Evolutionary conservation across 2,888 invertebrate species (phyloP).

Genomic region (Nemurella pictetii): DNA sequence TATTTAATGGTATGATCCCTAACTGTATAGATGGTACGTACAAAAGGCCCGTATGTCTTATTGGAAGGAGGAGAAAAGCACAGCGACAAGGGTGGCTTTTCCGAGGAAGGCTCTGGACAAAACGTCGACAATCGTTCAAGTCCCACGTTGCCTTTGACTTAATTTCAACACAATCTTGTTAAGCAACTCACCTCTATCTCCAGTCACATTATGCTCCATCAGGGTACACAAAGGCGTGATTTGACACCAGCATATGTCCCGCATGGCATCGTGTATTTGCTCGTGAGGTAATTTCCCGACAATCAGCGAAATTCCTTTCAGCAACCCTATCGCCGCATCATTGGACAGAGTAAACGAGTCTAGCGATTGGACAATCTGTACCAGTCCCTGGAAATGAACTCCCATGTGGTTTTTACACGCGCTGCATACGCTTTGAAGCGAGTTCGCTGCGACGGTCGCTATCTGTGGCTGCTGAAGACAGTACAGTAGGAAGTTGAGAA

Average conservation of each 20-base stretch:
- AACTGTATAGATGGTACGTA: no score
- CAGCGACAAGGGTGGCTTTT: no score
- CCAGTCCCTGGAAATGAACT: constrained; percentile 69
- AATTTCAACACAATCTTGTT: neutral
- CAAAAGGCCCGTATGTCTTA: no score
- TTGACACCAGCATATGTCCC: constrained; percentile 79
- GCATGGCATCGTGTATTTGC: constrained; percentile 69
- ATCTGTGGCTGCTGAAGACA: constrained; percentile 74
- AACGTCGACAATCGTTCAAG: no score
- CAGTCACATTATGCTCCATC: constrained; percentile 52
- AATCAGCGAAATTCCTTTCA: constrained; percentile 70
- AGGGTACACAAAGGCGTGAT: constrained; percentile 66
- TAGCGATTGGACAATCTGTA: constrained; percentile 73
- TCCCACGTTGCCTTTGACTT: no score
- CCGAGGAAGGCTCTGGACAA: no score
- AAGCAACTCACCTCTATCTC: neutral
- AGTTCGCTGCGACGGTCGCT: constrained; percentile 78
- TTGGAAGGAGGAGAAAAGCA: no score
- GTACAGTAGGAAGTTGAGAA: constrained; percentile 75
- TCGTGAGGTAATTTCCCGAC: constrained; percentile 60
- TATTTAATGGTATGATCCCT: no score
- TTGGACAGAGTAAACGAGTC: constrained; percentile 74
- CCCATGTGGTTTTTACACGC: constrained; percentile 80
- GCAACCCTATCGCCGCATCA: constrained; percentile 72
- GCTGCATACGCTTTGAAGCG: constrained; percentile 83